phyloP scores from a whole-genome alignment of 1,140 invertebrate genomes.

The Dryas iulia region DNA sequence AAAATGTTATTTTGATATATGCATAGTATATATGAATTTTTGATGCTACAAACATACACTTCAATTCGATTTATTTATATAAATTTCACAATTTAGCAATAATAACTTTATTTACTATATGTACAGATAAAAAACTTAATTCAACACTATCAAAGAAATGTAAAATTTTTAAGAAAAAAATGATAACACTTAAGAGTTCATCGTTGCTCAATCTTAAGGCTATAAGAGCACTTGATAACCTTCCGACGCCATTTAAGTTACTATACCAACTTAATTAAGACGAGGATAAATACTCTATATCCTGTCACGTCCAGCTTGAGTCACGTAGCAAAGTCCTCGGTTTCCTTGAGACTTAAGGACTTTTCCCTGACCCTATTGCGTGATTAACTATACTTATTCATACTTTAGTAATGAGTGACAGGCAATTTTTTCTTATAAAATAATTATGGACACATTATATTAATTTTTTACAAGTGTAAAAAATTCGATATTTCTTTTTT shows the following conservation, averaged over 20 bases:
- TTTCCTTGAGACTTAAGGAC: slow-evolving; percentile 20
- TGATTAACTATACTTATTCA: slow-evolving; percentile 3
- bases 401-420: not conserved
- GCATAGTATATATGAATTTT: too few relatives aligned
- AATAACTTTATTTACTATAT: too few relatives aligned
- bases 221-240: slow-evolving; percentile 10
- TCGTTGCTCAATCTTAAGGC: not conserved
- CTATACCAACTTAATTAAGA: slow-evolving; percentile 20
- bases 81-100: too few relatives aligned
- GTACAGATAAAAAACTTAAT: too few relatives aligned
- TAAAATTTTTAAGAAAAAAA: not conserved
- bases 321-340: slow-evolving; percentile 20
- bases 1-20: too few relatives aligned
- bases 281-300: slow-evolving; percentile 16
- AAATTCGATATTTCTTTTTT: too few relatives aligned
- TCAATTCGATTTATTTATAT: too few relatives aligned
- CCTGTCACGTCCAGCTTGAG: slow-evolving; percentile 12
- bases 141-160: too few relatives aligned
- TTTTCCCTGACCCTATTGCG: slow-evolving; percentile 23
- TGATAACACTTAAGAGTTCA: not conserved
- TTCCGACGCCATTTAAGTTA: slow-evolving; percentile 10
- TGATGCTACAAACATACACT: too few relatives aligned
- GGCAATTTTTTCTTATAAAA: not conserved
- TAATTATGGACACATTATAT: not conserved
- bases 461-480: not conserved